Evolutionary conservation across 2,797 vertebrate species (phyloP), one percentile per base, ranked within the genome.

Genomic region (Myoxocephalus aenaeus): DNA sequence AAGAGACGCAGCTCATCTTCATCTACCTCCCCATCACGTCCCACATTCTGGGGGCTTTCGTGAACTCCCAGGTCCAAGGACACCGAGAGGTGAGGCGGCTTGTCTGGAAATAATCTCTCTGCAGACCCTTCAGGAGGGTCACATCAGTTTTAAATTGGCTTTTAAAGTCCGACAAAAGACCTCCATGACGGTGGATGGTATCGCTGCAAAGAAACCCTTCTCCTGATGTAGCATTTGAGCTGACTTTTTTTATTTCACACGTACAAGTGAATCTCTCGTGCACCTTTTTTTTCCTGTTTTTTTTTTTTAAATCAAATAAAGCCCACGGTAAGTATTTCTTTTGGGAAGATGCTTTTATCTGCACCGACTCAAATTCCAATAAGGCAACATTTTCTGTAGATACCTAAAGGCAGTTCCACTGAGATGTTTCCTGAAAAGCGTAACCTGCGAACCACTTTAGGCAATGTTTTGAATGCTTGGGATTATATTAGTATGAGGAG

Each of bases 1-100:
- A 99, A 94, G 98, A 99, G 93, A 99, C 96, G 0, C 98, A 99
- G 93, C 96, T 99, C 2, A 96, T 99, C 88, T 98, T 98, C 72
- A 96, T 94, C 82, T 98, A 99, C 87, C 96, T 99, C 87, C 97
- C 97, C 12, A 96, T 99, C 87, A 98, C 97, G 0, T 97, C 97
- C 27, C 96, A 98, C 83, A 98, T 99, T 82, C 82, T 99, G 48
- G 97, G 97, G 48, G 96, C 97, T 77, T 99, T 99, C 36, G 96
- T 99, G 73, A 96, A 96, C 93, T 99, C 98, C 3, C 98, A 99
- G 94, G 97, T 98, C 89, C 97, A 98, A 92, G 98, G 98, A 70
- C 98, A 99, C 93, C 92, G 93, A 90, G 98, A 99, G 97, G 98
- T 98, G 85, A 94, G 94, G 22, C 65, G 1, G 58, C 54, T 50